phyloP scores from a whole-genome alignment of 2,888 invertebrate genomes.

The Polietes domitor region DNA sequence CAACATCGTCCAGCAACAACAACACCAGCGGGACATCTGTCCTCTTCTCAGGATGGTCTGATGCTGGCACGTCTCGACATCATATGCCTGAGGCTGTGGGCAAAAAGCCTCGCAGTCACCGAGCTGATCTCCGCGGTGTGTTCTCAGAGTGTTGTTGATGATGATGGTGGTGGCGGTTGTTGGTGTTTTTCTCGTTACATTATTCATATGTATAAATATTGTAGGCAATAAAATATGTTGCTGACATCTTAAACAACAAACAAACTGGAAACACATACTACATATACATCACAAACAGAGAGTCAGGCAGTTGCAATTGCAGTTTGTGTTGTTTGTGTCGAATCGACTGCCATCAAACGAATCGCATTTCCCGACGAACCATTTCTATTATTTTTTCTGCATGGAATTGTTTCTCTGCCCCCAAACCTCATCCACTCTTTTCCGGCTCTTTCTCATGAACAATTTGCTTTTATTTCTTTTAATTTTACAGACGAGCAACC shows the following conservation, averaged over 20 bases:
- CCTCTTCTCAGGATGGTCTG: not conserved
- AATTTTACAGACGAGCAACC: slow-evolving; percentile 65
- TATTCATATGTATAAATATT: no score
- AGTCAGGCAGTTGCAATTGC: not conserved
- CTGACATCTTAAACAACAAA: not conserved
- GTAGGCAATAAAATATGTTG: slow-evolving; percentile 1
- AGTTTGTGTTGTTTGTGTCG: no score
- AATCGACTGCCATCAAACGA: not conserved
- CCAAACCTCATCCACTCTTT: slow-evolving; percentile 3
- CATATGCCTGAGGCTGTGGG: not conserved
- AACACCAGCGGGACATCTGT: not conserved
- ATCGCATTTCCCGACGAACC: not conserved
- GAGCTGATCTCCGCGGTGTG: no score
- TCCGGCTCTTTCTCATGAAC: slow-evolving; percentile 53
- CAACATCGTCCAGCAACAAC: no score
- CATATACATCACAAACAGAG: not conserved
- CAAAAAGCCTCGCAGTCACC: not conserved
- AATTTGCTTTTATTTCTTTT: slow-evolving; percentile 66
- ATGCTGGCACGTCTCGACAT: not conserved
- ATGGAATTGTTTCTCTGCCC: not conserved
- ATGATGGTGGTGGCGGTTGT: no score
- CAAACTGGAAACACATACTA: not conserved
- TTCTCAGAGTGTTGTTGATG: not conserved
- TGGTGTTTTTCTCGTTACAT: no score
- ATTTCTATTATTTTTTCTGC: slow-evolving; percentile 17